Evolutionary conservation across 2,113 vertebrate species (phyloP).

Genomic region (Cyphotilapia sp.): DNA sequence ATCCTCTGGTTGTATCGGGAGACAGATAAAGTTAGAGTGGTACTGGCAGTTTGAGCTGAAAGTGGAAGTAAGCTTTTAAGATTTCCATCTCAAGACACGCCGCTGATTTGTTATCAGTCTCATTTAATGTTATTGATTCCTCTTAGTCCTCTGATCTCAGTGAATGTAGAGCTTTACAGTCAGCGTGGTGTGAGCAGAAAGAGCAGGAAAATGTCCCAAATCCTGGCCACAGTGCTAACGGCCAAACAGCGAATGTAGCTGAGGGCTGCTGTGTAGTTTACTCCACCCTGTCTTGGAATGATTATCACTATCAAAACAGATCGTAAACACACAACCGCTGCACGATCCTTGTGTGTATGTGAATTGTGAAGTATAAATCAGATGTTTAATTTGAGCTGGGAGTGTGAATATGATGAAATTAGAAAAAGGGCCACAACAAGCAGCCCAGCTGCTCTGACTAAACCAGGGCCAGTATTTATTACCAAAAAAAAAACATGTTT

Average conservation of each 20-base stretch:
- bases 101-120: background rate
- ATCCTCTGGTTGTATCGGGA: background rate
- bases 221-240: background rate
- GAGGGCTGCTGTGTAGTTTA: background rate
- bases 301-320: constrained; percentile 1
- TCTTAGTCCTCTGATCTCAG: background rate
- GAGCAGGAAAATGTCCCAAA: background rate
- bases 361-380: background rate
- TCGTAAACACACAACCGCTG: background rate
- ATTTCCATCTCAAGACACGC: background rate
- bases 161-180: background rate
- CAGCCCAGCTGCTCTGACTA: background rate
- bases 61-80: background rate
- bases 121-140: background rate
- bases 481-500: background rate
- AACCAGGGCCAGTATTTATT: background rate
- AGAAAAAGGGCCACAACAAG: background rate
- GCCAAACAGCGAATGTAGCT: background rate
- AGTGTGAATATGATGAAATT: background rate
- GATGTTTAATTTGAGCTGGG: background rate
- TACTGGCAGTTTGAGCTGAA: background rate
- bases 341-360: background rate
- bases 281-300: background rate
- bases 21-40: background rate
- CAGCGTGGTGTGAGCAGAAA: background rate